These are phyloP conservation scores for Dicycla oo DNA, from an alignment of 2,888 invertebrate genomes.

Conservation along the genomic window DNA sequence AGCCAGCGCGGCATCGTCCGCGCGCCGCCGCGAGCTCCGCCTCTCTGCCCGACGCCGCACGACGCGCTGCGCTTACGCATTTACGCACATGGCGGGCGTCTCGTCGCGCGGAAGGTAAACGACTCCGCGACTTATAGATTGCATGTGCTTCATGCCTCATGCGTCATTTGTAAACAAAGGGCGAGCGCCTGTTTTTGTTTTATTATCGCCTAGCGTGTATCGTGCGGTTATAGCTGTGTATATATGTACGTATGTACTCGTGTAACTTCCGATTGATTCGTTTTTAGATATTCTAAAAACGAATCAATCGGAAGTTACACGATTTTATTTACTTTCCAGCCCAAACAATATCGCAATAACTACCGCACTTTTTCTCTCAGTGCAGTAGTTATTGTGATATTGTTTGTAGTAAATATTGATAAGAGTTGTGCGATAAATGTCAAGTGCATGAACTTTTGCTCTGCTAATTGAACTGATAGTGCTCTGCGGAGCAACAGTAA, in stretches of 20 bases:
- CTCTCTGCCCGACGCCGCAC: slow-evolving; percentile 78
- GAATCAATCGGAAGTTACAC: too few relatives aligned
- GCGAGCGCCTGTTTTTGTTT: slow-evolving; percentile 84
- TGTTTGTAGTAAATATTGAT: slow-evolving; percentile 59
- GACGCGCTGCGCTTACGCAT: slow-evolving; percentile 84
- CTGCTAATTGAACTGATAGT: slow-evolving; percentile 63
- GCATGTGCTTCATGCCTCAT: slow-evolving; percentile 85
- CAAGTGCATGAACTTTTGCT: slow-evolving; percentile 73
- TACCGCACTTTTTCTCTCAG: slow-evolving; percentile 45
- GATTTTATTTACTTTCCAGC: slow-evolving; percentile 24
- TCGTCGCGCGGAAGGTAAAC: slow-evolving; percentile 89
- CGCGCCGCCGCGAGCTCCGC: slow-evolving; percentile 84
- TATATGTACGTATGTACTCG: slow-evolving; percentile 37
- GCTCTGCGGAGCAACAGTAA: slow-evolving; percentile 40
- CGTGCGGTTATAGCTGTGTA: slow-evolving; percentile 62
- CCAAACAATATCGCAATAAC: too few relatives aligned
- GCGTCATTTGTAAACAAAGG: slow-evolving; percentile 90
- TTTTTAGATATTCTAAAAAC: slow-evolving; percentile 29
- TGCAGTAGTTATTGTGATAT: slow-evolving; percentile 53
- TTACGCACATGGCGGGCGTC: slow-evolving; percentile 88
- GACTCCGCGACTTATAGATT: slow-evolving; percentile 87
- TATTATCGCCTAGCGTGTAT: slow-evolving; percentile 78
- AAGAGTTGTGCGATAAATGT: slow-evolving; percentile 68
- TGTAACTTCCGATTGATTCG: slow-evolving; percentile 44
- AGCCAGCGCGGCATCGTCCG: slow-evolving; percentile 87